Evolutionary conservation across 1,140 invertebrate genomes (phyloP).

Genomic region (Gryon sp.): DNA sequence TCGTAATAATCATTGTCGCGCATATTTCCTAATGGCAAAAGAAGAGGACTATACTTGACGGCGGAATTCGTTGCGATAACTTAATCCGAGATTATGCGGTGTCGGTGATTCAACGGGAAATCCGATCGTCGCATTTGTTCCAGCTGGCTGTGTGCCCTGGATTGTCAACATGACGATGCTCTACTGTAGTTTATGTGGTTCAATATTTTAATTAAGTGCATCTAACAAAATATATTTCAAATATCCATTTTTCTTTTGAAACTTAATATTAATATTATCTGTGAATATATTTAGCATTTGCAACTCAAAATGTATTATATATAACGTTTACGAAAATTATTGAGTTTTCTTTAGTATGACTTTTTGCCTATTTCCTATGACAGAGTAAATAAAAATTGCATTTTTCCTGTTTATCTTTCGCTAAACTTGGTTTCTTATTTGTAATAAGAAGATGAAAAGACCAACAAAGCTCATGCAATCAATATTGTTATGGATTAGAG

Average conservation of each 20-base stretch:
- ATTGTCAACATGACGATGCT: constrained; percentile 11
- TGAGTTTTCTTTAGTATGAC: no score
- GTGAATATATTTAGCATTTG: no score
- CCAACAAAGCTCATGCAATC: constrained; percentile 4
- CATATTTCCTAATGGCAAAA: constrained; percentile 65
- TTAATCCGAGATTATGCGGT: constrained; percentile 74
- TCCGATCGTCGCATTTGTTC: constrained; percentile 68
- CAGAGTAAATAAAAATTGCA: no score
- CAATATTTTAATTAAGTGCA: constrained; percentile 18
- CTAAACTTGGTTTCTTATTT: no score
- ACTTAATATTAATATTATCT: no score
- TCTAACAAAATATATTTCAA: no score
- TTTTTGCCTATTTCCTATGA: no score
- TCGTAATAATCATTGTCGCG: constrained; percentile 47
- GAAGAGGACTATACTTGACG: constrained; percentile 72
- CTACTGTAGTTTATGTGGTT: constrained; percentile 3
- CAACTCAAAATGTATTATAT: no score
- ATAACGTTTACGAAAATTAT: no score
- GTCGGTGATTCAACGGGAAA: constrained; percentile 64
- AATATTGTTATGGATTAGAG: constrained; percentile 30
- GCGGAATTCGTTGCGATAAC: constrained; percentile 74
- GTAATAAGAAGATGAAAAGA: no score
- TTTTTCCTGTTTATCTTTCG: no score
- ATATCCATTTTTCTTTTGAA: no score
- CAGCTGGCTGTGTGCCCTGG: constrained; percentile 42